Base-by-base conservation (phyloP, 92 coral and sea anemone genomes). In the Siderastrea radians region DNA sequence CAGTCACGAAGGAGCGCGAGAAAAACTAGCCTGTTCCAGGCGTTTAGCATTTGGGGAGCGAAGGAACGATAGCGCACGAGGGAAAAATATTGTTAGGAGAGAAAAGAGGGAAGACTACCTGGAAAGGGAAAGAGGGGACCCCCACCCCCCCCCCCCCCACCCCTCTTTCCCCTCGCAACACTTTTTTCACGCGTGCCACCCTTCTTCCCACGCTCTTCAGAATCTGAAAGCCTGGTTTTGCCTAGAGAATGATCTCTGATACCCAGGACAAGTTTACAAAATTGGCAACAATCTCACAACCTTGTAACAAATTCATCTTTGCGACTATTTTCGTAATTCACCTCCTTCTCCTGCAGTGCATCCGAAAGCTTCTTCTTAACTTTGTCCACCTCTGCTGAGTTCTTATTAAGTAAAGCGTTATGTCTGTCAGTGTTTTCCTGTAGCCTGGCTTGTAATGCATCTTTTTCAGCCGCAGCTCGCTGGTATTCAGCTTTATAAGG, bases 401-500 rank as follows among this genome's bases (percentile, higher is more conserved):
- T 90, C 76, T 87, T 93, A 67, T 46, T 89, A 13, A 73, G 74
- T 84, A 62, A 74, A 43, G 87, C 79, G 48, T 19, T 83, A 12
- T 58, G 78, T 84, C 94, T 78, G 79, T 91, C 78, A 75, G 77
- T 60, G 92, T 90, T 69, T 62, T 97, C 97, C 69, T 93, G 95
- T 44, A 88, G 82, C 77, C 87, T 94, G 60, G 86, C 77, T 14
- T 88, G 87, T 57, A 93, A 46, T 0, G 89, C 85, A 49, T 97
- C 98, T 69, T 86, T 96, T 51, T 96, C 98, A 17, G 88, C 87
- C 61, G 81, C 52, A 51, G 79, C 92, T 81, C 95, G 94, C 66
- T 78, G 90, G 74, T 89, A 95, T 60, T 95, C 96, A 16, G 93
- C 86, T 75, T 97, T 97, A 73, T 62, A 94, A 3, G 95, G 96